Conservation (phyloP, 2,888 invertebrate genomes). For the Drosophila emarginata region DNA sequence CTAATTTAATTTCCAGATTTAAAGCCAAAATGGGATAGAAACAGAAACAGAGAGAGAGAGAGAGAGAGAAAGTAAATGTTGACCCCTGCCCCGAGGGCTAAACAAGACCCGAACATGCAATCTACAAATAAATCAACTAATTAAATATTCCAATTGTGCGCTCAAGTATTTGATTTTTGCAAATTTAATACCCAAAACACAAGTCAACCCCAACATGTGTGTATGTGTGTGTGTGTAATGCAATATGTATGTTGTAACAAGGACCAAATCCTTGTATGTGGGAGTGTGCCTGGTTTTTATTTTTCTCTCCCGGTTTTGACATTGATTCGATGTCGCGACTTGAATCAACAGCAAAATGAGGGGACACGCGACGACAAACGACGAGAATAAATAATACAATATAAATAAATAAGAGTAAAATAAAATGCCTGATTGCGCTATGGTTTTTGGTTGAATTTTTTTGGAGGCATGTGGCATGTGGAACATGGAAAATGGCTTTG, state of each 20-base stretch:
- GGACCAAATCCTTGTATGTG: conserved; percentile 32
- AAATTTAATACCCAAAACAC: conserved; percentile 57
- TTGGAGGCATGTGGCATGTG: conserved; percentile 27
- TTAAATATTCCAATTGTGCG: conserved; percentile 65
- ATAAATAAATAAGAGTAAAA: conserved; percentile 27
- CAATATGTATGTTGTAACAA: conserved; percentile 3
- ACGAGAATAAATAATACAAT: conserved; percentile 41
- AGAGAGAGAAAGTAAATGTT: neutral
- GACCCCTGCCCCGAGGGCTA: neutral
- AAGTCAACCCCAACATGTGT: conserved; percentile 31
- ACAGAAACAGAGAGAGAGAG: too few species aligned
- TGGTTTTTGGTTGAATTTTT: conserved; percentile 21
- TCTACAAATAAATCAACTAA: conserved; percentile 59
- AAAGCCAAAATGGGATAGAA: neutral
- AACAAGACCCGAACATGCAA: conserved; percentile 28
- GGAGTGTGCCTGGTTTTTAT: neutral
- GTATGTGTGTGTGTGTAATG: conserved; percentile 13
- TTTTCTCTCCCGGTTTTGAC: conserved; percentile 33
- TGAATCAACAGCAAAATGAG: conserved; percentile 45
- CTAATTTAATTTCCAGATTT: neutral
- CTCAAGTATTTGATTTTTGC: conserved; percentile 57
- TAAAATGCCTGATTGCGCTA: conserved; percentile 60
- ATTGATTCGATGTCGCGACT: conserved; percentile 66
- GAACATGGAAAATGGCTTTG: conserved; percentile 68
- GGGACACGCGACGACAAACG: conserved; percentile 62